Evolutionary conservation across 2,888 invertebrate species (phyloP), one percentile per base, ranked within the genome.

Genomic region (Mimachlamys varia): DNA sequence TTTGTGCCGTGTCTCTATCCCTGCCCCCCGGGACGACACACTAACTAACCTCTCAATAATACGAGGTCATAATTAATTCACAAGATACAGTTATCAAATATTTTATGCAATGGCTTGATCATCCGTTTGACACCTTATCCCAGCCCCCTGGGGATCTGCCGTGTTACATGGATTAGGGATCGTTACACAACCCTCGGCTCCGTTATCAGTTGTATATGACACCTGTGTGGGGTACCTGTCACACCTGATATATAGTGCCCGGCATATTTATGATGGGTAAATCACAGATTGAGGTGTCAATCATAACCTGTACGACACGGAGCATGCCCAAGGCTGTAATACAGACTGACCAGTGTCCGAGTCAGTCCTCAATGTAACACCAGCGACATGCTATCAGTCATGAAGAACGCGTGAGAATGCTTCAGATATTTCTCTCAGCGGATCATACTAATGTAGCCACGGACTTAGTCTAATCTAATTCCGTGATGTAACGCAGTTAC

Each of bases 131-230:
- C 76, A 33, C 76, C 76, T 76, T 76, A 76, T 76, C 76, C 33
- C 10, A 12, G 76, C 76, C 76, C n/a, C 76, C 76, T 76, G 27
- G 27, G 76, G 33, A 76, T 76, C 76, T 76, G 22, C 2, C 7
- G 27, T 15, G 7, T 27, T 76, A 76, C 76, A 76, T 27, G 33
- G 76, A 76, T 76, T 76, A 76, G 76, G 33, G 33, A 33, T 76
- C 17, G 33, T 76, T 76, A 33, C 33, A 12, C 33, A 33, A 76
- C 76, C 76, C 13, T 76, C 13, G 76, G 22, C 76, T 27, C 76
- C 76, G 76, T 76, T 76, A 76, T 76, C 76, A 76, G 76, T 76
- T 76, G 76, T 76, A 33, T 27, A 10, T 76, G 76, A 76, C 76
- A 76, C 76, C 76, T 76, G 76, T 76, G 76, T 13, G 12, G 27